Conservation (phyloP, 2,797 vertebrate species). For the Agapornis canus region DNA sequence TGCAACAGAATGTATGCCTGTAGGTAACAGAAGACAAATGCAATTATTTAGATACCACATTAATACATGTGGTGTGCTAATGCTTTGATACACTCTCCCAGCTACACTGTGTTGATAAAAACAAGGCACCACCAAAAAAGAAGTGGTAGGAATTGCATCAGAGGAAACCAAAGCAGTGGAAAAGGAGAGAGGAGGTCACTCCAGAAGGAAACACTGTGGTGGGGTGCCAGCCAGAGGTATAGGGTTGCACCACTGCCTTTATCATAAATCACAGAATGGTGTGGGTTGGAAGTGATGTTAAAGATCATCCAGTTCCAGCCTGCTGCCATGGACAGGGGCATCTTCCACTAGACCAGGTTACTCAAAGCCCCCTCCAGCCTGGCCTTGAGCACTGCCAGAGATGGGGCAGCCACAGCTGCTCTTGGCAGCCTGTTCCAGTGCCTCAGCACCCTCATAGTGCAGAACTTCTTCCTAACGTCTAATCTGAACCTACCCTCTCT, state of each 20-base stretch:
- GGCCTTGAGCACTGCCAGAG: background rate
- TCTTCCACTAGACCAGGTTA: background rate
- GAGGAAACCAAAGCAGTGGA: background rate
- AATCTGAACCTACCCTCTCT: background rate
- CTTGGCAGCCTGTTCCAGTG: background rate
- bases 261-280: background rate
- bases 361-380: background rate
- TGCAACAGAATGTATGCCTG: background rate
- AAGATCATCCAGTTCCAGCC: background rate
- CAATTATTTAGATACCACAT: background rate
- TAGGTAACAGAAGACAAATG: background rate
- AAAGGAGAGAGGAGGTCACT: background rate
- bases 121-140: background rate
- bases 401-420: background rate
- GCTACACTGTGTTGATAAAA: background rate
- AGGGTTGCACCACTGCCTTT: accelerated
- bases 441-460: background rate
- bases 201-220: background rate
- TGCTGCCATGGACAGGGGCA: background rate
- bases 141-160: background rate
- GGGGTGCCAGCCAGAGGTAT: background rate
- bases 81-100: background rate
- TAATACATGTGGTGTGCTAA: background rate
- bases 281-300: background rate
- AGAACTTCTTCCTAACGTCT: background rate